phyloP scores from a whole-genome alignment of 2,888 invertebrate genomes.

The Epistrophella euchroma region DNA sequence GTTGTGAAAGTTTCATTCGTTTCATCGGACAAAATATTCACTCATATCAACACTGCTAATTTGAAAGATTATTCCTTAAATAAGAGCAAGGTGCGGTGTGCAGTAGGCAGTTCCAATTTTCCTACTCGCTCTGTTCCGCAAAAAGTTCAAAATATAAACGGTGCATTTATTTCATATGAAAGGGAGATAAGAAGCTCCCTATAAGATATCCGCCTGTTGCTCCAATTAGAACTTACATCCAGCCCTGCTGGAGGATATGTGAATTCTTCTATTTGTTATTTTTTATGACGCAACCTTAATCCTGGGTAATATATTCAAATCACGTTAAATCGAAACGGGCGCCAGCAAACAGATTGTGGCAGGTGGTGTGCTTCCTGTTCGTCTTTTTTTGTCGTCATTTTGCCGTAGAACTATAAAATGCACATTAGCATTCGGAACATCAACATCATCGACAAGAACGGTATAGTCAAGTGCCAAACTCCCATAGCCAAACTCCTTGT shows the following conservation, averaged over 20 bases:
- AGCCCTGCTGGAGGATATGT: conserved; percentile 17
- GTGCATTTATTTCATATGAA: no score
- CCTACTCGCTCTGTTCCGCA: no score
- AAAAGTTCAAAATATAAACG: no score
- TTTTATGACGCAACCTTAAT: conserved; percentile 50
- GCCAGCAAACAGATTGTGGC: conserved; percentile 49
- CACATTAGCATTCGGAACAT: conserved; percentile 66
- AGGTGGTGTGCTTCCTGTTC: conserved; percentile 40
- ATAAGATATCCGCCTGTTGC: not conserved
- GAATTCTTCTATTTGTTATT: conserved; percentile 26
- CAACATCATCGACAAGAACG: conserved; percentile 23
- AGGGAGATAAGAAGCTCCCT: no score
- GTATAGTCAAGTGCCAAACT: conserved; percentile 25
- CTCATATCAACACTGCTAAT: no score
- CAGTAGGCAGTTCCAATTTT: no score
- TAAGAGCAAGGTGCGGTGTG: no score
- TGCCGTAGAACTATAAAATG: conserved; percentile 62
- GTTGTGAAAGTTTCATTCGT: no score
- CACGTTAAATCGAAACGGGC: conserved; percentile 63
- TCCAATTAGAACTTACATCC: not conserved
- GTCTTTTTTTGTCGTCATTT: conserved; percentile 28
- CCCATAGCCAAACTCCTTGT: conserved; percentile 24
- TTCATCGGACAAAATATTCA: no score
- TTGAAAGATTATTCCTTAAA: no score
- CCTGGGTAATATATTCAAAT: conserved; percentile 71